Base-by-base conservation (phyloP, 2,113 vertebrate genomes). In the Polyodon spathula region DNA sequence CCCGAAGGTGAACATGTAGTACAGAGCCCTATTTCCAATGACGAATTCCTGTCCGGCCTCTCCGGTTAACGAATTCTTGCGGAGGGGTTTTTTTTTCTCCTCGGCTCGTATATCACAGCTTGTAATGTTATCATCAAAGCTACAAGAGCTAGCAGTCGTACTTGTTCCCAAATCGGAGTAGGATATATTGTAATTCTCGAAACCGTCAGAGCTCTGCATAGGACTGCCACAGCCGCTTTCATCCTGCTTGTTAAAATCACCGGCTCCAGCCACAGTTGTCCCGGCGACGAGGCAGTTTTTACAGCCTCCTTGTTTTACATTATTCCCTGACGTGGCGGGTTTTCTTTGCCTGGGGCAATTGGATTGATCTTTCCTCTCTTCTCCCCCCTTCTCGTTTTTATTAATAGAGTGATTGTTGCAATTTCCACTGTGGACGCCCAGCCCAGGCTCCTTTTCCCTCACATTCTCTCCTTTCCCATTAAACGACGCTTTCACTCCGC, bases 41-140 rank as follows among this genome's bases (percentile, higher is more conserved):
- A 79, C 57, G 78, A 92, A 90, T 80, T 91, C 84, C 68, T 90
- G 89, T 1, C 86, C 86, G 11, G 58, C 72, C 50, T 93, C 94
- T 6, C 79, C 89, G 0, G 92, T 94, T 5, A 98, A 86, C 0
- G 96, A 98, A 81, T 98, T 98, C 63, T 81, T 92, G 2, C 96
- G 93, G 51, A 81, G 83, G 4, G 78, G 78, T 53, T 84, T 84
- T 16, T 82, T 60, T 4, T 66, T 69, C 62, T 56, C 58, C 10
- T 3, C 41, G 0, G n/a, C n/a, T n/a, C n/a, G n/a, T 1, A 4
- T 40, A 9, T 17, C 42, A 10, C 11, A 14, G 37, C 6, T 10
- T 16, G 14, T n/a, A n/a, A n/a, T n/a, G n/a, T n/a, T n/a, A n/a
- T n/a, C n/a, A n/a, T n/a, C n/a, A n/a, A n/a, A n/a, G n/a, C n/a